Percentiles rank a stretch among this genome's conserved stretches.
Evolutionary conservation across 2,888 invertebrate species (phyloP).

Genomic region (Yponomeuta cagnagella): DNA sequence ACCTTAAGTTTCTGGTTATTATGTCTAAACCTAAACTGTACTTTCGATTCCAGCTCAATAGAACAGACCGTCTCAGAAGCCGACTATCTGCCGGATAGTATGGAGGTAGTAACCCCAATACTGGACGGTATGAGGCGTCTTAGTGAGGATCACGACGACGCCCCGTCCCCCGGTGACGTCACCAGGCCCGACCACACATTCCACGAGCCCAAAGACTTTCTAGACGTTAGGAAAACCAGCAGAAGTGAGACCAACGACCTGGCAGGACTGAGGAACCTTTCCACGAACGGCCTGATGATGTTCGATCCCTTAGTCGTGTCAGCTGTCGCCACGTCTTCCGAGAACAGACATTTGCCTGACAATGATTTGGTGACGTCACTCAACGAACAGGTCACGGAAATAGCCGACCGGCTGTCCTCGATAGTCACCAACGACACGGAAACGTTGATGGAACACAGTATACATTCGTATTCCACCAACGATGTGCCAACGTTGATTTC

Average conservation of each 20-base stretch:
- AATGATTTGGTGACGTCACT: constrained; percentile 65
- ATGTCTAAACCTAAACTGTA: neutral
- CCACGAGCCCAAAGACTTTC: constrained; percentile 38
- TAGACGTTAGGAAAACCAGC: constrained; percentile 49
- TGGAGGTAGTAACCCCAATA: constrained; percentile 68
- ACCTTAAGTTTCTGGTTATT: neutral
- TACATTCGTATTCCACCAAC: constrained; percentile 64
- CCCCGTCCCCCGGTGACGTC: constrained; percentile 29
- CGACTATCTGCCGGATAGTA: constrained; percentile 67
- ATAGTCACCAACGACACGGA: constrained; percentile 56
- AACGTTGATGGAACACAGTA: constrained; percentile 48
- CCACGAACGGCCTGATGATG: constrained; percentile 67
- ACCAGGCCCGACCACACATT: constrained; percentile 36
- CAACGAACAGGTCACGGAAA: constrained; percentile 69
- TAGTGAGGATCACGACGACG: constrained; percentile 38
- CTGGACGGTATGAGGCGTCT: constrained; percentile 61
- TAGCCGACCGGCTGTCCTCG: constrained; percentile 63
- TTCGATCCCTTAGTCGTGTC: constrained; percentile 68
- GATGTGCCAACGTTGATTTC: constrained; percentile 60
- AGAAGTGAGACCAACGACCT: constrained; percentile 52
- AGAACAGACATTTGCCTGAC: constrained; percentile 56
- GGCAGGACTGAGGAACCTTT: constrained; percentile 59
- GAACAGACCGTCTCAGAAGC: constrained; percentile 58
- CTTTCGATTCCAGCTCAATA: constrained; percentile 42
- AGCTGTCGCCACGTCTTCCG: constrained; percentile 43